phyloP scores from a whole-genome alignment of 1,140 invertebrate species.

The Ooceraea biroi region DNA sequence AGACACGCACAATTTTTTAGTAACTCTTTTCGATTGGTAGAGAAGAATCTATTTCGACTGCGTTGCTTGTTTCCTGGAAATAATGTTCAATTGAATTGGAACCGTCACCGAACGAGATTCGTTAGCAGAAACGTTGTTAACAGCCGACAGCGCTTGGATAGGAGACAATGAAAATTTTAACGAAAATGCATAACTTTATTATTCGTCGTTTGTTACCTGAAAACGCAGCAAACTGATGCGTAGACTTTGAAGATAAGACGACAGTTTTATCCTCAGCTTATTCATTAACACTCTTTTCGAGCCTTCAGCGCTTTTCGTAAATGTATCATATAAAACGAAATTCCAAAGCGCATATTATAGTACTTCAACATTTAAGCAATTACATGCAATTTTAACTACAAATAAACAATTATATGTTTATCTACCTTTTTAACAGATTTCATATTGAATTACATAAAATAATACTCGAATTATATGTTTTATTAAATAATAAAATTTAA shows the following conservation, averaged over 20 bases:
- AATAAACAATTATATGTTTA: too few relatives aligned
- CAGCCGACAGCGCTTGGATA: conserved; percentile 24
- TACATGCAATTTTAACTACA: not conserved
- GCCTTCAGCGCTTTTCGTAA: not conserved
- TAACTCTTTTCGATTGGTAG: not conserved
- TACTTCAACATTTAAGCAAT: not conserved
- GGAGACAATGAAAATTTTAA: conserved; percentile 50
- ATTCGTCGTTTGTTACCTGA: conserved; percentile 6
- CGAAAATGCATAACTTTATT: conserved; percentile 43
- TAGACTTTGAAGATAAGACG: conserved; percentile 11
- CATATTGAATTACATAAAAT: too few relatives aligned
- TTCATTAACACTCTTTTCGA: not conserved
- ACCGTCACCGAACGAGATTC: conserved; percentile 27
- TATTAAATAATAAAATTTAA: not conserved
- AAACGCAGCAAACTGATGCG: not conserved
- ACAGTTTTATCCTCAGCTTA: not conserved
- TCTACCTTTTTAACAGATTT: too few relatives aligned
- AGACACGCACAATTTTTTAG: conserved; percentile 18
- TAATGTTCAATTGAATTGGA: conserved; percentile 49
- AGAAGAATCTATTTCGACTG: conserved; percentile 36
- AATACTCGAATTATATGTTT: not conserved
- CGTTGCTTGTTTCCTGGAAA: conserved; percentile 31
- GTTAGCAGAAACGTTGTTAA: conserved; percentile 41
- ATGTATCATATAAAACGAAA: not conserved
- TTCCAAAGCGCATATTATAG: not conserved